A percentile compares a stretch with the other conserved stretches of the same genome.
phyloP scores from a whole-genome alignment of 2,113 vertebrate species.

The Clarias gariepinus region DNA sequence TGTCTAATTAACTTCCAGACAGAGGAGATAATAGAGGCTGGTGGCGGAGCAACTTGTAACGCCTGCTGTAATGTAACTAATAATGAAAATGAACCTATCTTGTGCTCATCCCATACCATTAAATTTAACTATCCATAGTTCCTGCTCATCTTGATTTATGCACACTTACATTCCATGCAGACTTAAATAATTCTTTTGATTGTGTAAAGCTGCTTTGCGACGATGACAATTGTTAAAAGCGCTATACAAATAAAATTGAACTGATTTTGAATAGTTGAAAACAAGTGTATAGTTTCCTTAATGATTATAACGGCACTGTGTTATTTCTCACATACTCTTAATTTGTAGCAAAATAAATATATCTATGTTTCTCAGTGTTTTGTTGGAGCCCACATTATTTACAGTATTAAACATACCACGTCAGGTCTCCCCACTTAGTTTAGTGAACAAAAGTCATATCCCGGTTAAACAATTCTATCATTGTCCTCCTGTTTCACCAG shows the following conservation, averaged over 20 bases:
- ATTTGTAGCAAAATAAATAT: background rate
- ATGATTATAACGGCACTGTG: too few relatives aligned
- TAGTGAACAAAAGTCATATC: constrained; percentile 40
- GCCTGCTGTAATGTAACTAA: background rate
- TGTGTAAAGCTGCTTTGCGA: too few relatives aligned
- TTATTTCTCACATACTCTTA: background rate
- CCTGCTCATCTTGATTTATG: too few relatives aligned
- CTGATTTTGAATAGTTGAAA: too few relatives aligned
- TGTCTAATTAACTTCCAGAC: background rate
- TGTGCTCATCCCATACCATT: background rate
- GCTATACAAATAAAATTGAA: too few relatives aligned
- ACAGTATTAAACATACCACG: background rate
- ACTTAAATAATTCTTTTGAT: too few relatives aligned
- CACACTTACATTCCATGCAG: too few relatives aligned
- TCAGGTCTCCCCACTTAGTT: constrained; percentile 47
- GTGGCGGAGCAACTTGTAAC: background rate
- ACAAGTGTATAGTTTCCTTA: background rate
- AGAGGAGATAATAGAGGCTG: background rate
- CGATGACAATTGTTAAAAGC: too few relatives aligned
- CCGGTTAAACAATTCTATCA: constrained; percentile 37
- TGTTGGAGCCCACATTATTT: background rate
- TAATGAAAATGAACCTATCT: background rate
- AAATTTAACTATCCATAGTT: background rate
- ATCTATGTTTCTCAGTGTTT: background rate
- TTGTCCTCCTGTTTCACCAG: constrained; percentile 61